phyloP scores from a whole-genome alignment of 2,797 vertebrate species.

The Acipenser ruthenus region DNA sequence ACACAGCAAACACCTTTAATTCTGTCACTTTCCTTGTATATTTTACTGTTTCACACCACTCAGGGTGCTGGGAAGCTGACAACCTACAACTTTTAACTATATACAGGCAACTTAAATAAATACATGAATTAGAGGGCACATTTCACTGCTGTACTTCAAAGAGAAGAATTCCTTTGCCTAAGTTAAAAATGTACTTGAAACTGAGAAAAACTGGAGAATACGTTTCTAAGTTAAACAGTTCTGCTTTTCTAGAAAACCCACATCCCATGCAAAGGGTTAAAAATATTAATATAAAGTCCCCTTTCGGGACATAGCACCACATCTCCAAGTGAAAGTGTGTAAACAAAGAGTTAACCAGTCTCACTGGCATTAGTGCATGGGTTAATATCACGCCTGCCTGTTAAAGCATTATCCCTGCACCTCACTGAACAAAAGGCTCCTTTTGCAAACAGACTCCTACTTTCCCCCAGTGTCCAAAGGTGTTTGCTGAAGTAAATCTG shows the following conservation, averaged over 20 bases:
- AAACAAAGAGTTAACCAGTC: slow-evolving; percentile 68
- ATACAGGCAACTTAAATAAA: slow-evolving; percentile 39
- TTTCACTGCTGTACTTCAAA: slow-evolving; percentile 1
- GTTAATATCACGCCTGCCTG: slow-evolving; percentile 87
- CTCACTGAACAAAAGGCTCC: slow-evolving; percentile 82
- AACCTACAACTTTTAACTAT: slow-evolving; percentile 49
- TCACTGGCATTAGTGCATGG: slow-evolving; percentile 60
- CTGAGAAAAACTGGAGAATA: slow-evolving; percentile 26
- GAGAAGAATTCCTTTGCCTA: not conserved
- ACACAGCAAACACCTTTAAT: slow-evolving; percentile 78
- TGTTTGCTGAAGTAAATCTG: slow-evolving; percentile 97
- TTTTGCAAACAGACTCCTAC: slow-evolving; percentile 87
- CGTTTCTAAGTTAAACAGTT: too few species aligned
- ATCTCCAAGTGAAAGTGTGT: slow-evolving; percentile 30
- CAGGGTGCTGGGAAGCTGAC: slow-evolving; percentile 53
- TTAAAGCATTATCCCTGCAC: slow-evolving; percentile 78
- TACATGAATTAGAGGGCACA: not conserved
- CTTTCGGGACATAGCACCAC: not conserved
- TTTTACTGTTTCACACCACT: slow-evolving; percentile 70
- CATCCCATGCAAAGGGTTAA: not conserved
- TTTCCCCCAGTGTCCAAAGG: slow-evolving; percentile 81
- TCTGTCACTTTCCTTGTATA: slow-evolving; percentile 77
- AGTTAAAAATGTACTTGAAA: slow-evolving; percentile 26
- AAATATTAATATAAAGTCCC: not conserved
- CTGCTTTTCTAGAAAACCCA: not conserved